Evolutionary conservation across 2,797 vertebrate species (phyloP).

Genomic region (Muraenolepis orangiensis): DNA sequence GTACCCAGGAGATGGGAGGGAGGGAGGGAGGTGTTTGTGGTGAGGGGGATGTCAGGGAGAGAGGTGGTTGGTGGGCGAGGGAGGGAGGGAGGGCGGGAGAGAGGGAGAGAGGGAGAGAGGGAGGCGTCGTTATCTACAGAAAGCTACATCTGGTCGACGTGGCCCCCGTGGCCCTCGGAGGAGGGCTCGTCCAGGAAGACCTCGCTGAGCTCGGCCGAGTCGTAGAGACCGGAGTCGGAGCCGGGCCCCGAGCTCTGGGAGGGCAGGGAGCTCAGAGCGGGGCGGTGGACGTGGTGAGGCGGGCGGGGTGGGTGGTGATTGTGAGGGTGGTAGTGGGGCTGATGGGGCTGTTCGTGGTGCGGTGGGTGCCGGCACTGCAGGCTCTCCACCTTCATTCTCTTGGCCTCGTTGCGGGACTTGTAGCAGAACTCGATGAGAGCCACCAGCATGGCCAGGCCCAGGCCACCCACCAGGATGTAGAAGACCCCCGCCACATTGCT

Average conservation of each 20-base stretch:
- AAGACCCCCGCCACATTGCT: constrained; percentile 98
- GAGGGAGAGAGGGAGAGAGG: constrained; percentile 13
- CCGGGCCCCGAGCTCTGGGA: constrained; percentile 39
- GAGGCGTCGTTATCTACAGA: constrained; percentile 28
- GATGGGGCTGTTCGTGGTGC: constrained; percentile 22
- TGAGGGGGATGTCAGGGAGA: not conserved
- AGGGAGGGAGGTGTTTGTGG: constrained; percentile 80
- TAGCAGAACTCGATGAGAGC: constrained; percentile 99
- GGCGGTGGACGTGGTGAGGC: constrained; percentile 36
- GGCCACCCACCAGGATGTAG: constrained; percentile 98
- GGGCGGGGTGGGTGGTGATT: constrained; percentile 30
- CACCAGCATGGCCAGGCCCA: constrained; percentile 98
- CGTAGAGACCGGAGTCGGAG: constrained; percentile 85
- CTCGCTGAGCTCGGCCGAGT: constrained; percentile 93
- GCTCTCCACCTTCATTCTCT: constrained; percentile 98
- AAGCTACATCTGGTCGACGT: constrained; percentile 69
- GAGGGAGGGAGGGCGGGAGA: not conserved
- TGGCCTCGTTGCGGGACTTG: constrained; percentile 98
- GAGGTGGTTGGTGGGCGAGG: not conserved
- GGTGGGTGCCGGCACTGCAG: constrained; percentile 48
- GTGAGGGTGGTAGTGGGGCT: not conserved
- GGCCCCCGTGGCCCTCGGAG: constrained; percentile 83
- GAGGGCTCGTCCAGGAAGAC: constrained; percentile 80
- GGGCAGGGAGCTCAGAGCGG: not conserved
- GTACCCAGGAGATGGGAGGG: constrained; percentile 70